phyloP scores from a whole-genome alignment of 2,888 invertebrate genomes.

The Orthosia cruda region DNA sequence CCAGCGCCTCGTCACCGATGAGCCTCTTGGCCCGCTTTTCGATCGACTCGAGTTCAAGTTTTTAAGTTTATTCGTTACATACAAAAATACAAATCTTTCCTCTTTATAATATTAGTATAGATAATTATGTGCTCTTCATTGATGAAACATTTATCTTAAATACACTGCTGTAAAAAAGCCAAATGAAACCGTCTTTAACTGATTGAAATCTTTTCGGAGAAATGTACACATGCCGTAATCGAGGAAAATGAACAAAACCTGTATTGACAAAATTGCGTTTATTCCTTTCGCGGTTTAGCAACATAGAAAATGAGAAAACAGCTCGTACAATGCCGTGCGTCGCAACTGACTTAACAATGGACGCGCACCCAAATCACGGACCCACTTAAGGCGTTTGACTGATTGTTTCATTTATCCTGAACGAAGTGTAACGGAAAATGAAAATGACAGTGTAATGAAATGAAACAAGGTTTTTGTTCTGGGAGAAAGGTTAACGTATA shows the following conservation, averaged over 20 bases:
- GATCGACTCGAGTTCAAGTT: no score
- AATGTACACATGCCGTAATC: slow-evolving; percentile 1
- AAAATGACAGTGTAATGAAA: slow-evolving; percentile 18
- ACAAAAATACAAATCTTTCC: no score
- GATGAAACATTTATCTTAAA: background rate
- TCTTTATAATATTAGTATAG: no score
- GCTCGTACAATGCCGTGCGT: slow-evolving; percentile 56
- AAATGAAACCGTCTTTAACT: background rate
- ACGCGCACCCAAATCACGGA: slow-evolving; percentile 58
- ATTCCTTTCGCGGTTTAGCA: slow-evolving; percentile 28
- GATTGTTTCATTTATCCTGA: slow-evolving; percentile 65
- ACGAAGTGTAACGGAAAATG: slow-evolving; percentile 42
- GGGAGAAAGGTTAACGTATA: background rate
- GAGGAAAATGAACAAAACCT: slow-evolving; percentile 25
- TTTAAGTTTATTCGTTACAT: no score
- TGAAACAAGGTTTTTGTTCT: slow-evolving; percentile 13
- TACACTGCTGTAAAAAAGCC: background rate
- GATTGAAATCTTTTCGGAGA: slow-evolving; percentile 18
- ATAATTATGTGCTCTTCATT: background rate
- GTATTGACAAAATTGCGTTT: slow-evolving; percentile 14
- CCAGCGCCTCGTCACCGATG: no score
- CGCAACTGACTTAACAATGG: slow-evolving; percentile 47
- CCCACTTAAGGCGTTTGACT: slow-evolving; percentile 65
- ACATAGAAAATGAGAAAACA: slow-evolving; percentile 59
- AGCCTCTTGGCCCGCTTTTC: no score